Base-by-base conservation (phyloP, 92 coral and sea anemone genomes). In the Heliopora coerulea region DNA sequence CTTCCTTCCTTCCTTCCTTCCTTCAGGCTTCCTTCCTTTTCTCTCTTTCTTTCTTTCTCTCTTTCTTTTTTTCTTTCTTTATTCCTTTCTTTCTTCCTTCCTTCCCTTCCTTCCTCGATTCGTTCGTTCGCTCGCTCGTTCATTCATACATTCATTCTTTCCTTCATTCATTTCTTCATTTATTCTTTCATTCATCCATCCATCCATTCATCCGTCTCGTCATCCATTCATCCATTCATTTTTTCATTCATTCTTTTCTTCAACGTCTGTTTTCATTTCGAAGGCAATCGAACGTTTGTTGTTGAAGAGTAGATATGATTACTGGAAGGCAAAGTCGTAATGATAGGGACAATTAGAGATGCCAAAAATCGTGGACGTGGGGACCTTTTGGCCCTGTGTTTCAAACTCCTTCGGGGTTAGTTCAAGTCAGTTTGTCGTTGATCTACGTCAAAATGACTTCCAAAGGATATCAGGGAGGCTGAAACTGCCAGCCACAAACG, bases 121-220 rank as follows among this genome's bases (percentile, higher is more conserved):
- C 20, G 44, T 26, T 29, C 17, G 40, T 31, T 61, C 68, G 0
- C 2, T 58, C 40, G 15, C 3, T 54, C 25, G 8, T 54, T 20
- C 64, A 27, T 27, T 58, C 15, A 58, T 17, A 27, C 46, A 10
- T 68, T 48, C 59, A 48, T 41, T 25, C 35, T 19, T 68, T 41
- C 49, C n/a, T 33, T 37, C 42, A 31, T 31, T 34, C 50, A 69
- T 20, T 20, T 33, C 46, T 49, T 72, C 40, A 72, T 72, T 52
- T 25, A 37, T 37, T 37, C 42, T 4, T 37, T 37, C 42, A 37
- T 37, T 72, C 78, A 31, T 72, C 31, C 52, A 31, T 56, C 31
- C 78, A 26, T 72, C 24, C 65, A 26, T 72, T 72, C 78, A 54
- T 72, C 31, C 78, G 31, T 72, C 32, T 62, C 15, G 49, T 20